These are phyloP conservation scores for Phymatocera aterrima DNA, from an alignment of 2,888 invertebrate genomes.

Conservation along the genomic window DNA sequence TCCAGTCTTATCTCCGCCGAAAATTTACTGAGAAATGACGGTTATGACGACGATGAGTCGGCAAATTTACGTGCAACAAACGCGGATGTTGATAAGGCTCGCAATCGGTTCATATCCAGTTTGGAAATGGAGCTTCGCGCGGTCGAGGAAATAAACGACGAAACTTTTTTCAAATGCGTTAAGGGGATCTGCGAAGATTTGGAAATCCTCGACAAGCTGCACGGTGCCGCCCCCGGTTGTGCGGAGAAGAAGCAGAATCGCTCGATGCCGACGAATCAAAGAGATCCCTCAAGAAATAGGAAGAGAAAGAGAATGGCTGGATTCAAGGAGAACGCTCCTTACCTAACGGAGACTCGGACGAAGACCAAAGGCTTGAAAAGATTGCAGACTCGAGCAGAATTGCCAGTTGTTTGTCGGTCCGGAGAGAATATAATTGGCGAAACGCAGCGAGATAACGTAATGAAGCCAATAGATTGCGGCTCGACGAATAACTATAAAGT, in stretches of 20 bases:
- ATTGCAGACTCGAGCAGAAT: not conserved
- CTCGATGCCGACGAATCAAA: not conserved
- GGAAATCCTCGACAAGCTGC: not conserved
- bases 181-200: conserved; percentile 28
- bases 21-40: no score
- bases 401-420: not conserved
- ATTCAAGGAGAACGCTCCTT: not conserved
- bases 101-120: no score
- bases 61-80: no score
- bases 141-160: conserved; percentile 28
- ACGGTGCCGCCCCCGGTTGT: no score
- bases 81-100: no score
- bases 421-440: not conserved
- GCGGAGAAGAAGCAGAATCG: not conserved
- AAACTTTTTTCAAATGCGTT: conserved; percentile 15
- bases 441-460: not conserved
- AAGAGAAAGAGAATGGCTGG: not conserved
- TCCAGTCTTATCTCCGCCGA: no score
- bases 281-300: not conserved
- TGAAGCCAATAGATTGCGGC: not conserved
- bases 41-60: no score
- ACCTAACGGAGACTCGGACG: no score
- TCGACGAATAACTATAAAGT: no score
- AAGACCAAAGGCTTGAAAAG: not conserved
- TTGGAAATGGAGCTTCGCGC: conserved; percentile 20